Percentiles rank a stretch among this genome's conserved stretches.
Conservation (phyloP, 2,113 vertebrate species). For the Callipepla squamata region DNA sequence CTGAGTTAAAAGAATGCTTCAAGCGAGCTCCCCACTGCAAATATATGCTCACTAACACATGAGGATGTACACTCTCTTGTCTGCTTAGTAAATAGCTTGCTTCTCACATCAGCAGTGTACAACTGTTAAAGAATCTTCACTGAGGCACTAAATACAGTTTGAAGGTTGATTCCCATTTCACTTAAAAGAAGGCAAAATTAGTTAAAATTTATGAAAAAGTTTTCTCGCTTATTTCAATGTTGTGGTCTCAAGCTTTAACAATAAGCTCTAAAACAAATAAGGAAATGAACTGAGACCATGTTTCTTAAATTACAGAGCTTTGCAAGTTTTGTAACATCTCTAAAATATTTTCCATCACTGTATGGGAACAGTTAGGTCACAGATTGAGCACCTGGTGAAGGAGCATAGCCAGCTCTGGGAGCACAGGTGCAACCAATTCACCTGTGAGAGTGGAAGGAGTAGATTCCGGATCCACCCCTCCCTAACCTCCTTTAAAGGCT, state of each 20-base stretch:
- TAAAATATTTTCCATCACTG: background rate
- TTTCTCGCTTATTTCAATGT: background rate
- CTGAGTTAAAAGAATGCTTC: background rate
- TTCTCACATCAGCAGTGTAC: background rate
- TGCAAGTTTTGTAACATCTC: background rate
- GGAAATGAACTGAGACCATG: background rate
- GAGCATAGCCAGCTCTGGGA: too few species aligned
- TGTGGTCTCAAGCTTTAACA: background rate
- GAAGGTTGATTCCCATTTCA: background rate
- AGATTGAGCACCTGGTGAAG: too few species aligned
- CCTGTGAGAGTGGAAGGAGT: too few species aligned
- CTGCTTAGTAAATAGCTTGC: background rate
- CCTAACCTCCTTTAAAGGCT: too few species aligned
- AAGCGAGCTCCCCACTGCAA: background rate
- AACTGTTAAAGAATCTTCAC: background rate
- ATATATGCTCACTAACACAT: background rate
- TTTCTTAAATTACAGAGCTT: background rate
- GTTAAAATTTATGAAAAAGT: background rate
- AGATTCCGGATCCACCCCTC: too few species aligned
- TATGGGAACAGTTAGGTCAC: too few species aligned
- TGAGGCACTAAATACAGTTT: background rate
- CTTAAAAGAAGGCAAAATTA: background rate
- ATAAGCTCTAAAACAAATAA: background rate
- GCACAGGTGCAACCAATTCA: too few species aligned
- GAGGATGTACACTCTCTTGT: background rate